Conservation (phyloP, 2,113 vertebrate genomes). For the Gadus macrocephalus region DNA sequence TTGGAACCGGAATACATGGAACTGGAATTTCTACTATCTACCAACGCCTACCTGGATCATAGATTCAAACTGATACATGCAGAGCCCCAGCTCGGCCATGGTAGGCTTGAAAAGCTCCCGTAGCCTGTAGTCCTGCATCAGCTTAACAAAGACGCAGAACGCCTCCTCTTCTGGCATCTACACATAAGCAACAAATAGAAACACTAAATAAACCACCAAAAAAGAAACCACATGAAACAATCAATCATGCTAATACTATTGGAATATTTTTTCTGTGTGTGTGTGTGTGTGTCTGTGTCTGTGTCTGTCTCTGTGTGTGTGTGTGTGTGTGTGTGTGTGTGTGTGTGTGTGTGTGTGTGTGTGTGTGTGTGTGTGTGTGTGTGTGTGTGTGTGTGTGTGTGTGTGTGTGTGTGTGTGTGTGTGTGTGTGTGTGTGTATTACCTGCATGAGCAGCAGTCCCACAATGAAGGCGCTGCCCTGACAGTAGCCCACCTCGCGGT, state of each 20-base stretch:
- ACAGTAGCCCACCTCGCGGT: constrained; percentile 97
- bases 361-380: no score
- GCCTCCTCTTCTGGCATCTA: constrained; percentile 99
- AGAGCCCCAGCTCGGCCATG: constrained; percentile 98
- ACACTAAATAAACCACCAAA: not conserved
- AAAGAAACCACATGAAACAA: not conserved
- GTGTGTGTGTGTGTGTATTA: constrained; percentile 54
- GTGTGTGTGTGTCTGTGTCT: not conserved
- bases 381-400: not conserved
- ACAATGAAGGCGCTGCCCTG: constrained; percentile 99
- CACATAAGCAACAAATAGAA: not conserved
- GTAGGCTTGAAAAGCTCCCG: constrained; percentile 98
- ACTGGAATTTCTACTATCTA: no score
- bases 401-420: not conserved
- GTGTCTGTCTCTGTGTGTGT: not conserved
- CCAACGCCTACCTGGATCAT: constrained; percentile 90
- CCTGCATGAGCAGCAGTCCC: constrained; percentile 98
- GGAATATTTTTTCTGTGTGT: no score
- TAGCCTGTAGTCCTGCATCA: constrained; percentile 98
- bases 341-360: not conserved
- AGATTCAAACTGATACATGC: constrained; percentile 99
- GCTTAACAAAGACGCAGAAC: constrained; percentile 97
- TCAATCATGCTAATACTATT: not conserved
- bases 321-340: not conserved
- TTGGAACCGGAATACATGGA: no score